phyloP scores from a whole-genome alignment of 2,797 vertebrate species.

The Eulemur coronatus region DNA sequence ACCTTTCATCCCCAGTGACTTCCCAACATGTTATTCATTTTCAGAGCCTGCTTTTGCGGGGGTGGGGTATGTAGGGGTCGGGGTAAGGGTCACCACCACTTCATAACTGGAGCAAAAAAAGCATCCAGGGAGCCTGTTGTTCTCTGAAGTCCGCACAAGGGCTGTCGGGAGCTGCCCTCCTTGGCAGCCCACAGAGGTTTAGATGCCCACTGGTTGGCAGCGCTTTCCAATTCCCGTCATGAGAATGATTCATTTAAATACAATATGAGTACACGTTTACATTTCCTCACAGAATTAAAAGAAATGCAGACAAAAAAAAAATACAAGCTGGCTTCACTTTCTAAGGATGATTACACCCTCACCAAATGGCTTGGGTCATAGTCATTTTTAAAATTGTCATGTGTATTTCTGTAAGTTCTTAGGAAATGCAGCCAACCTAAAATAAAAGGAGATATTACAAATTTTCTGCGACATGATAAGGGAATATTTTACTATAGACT shows the following conservation, averaged over 20 bases:
- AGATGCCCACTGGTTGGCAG: background rate
- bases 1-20: background rate
- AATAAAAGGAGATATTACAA: background rate
- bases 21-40: conserved; percentile 12
- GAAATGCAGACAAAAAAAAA: background rate
- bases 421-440: background rate
- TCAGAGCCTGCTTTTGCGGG: background rate
- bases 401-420: background rate
- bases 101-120: background rate
- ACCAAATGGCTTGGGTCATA: background rate
- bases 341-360: background rate
- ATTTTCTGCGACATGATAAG: background rate
- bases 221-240: conserved; percentile 37
- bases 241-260: conserved; percentile 47
- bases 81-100: background rate
- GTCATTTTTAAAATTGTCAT: conserved; percentile 17
- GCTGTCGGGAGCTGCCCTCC: background rate
- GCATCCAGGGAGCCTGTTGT: background rate
- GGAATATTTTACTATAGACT: background rate
- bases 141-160: background rate
- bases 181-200: background rate
- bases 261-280: background rate
- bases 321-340: background rate
- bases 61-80: background rate
- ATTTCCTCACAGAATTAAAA: conserved; percentile 13